A percentile compares a stretch with the other conserved stretches of the same genome.
phyloP scores from a whole-genome alignment of 2,888 invertebrate genomes.

The Acheta domesticus region DNA sequence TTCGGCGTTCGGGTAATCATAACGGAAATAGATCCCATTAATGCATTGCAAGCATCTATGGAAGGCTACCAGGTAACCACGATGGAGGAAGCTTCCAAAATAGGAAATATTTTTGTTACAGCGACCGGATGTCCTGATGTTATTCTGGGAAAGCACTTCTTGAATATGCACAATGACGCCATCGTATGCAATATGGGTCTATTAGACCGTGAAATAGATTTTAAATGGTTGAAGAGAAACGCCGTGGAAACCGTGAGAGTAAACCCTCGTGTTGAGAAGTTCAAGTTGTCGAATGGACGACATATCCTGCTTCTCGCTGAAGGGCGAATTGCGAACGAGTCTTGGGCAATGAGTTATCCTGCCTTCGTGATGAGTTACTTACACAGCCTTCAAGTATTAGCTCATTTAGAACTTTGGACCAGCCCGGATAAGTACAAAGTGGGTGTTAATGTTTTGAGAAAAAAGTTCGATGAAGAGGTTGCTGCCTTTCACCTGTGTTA shows the following conservation, averaged over 20 bases:
- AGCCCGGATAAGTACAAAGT: constrained; percentile 76
- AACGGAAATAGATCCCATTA: constrained; percentile 98
- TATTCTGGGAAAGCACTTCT: constrained; percentile 81
- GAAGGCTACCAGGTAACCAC: constrained; percentile 94
- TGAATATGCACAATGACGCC: constrained; percentile 90
- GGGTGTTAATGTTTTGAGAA: constrained; percentile 92
- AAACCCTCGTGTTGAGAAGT: constrained; percentile 94
- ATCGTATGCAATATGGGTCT: constrained; percentile 99
- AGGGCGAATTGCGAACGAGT: constrained; percentile 95
- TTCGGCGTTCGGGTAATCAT: constrained; percentile 95
- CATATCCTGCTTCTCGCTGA: constrained; percentile 93
- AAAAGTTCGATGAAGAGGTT: constrained; percentile 95
- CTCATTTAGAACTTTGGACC: constrained; percentile 98
- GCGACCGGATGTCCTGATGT: constrained; percentile 96
- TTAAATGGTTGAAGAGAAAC: constrained; percentile 91
- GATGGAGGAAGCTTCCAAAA: constrained; percentile 89
- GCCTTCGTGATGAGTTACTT: constrained; percentile 99
- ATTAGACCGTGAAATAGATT: constrained; percentile 97
- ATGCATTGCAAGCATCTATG: constrained; percentile 87
- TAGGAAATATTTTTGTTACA: constrained; percentile 94
- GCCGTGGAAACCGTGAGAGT: constrained; percentile 83
- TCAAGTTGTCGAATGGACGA: constrained; percentile 80
- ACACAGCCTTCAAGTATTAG: constrained; percentile 98
- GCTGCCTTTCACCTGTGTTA: constrained; percentile 93
- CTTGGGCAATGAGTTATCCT: constrained; percentile 98